These are phyloP conservation scores for Pungitius pungitius DNA, from an alignment of 2,113 vertebrate genomes.

Conservation along the genomic window DNA sequence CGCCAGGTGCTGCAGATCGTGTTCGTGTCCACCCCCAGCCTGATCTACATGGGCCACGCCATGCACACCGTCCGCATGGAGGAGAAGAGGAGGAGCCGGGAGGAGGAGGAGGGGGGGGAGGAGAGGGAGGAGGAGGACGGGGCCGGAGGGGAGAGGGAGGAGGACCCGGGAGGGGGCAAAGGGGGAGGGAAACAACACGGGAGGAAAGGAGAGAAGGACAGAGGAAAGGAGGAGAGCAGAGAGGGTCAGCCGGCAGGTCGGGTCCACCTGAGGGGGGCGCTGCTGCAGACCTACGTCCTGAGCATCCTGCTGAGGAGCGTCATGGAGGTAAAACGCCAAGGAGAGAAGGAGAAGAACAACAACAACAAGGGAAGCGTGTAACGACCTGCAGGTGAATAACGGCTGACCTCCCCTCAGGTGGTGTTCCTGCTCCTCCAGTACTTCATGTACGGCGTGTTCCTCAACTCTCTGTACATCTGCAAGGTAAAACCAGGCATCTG, in stretches of 20 bases:
- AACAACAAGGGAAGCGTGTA: too few relatives aligned
- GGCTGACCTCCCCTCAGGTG: conserved; percentile 77
- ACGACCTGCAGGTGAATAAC: too few relatives aligned
- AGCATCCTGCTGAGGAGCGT: conserved; percentile 91
- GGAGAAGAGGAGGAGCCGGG: conserved; percentile 86
- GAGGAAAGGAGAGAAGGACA: conserved; percentile 72
- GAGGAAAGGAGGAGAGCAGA: conserved; percentile 62
- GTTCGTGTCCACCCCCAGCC: conserved; percentile 94
- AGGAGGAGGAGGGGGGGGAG: conserved; percentile 73
- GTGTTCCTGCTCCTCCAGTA: conserved; percentile 95
- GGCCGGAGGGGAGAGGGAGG: conserved; percentile 74
- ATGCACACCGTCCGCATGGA: conserved; percentile 91
- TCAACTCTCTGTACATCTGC: conserved; percentile 89
- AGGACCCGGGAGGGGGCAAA: too few relatives aligned
- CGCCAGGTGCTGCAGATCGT: conserved; percentile 93
- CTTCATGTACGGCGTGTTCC: conserved; percentile 90
- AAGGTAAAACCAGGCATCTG: conserved; percentile 51
- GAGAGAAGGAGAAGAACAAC: too few relatives aligned
- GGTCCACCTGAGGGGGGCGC: conserved; percentile 84
- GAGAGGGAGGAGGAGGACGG: conserved; percentile 69
- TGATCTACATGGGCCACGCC: conserved; percentile 95
- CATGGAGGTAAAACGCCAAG: conserved; percentile 81
- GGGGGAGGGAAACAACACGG: too few relatives aligned
- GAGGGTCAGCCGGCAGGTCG: conserved; percentile 35
- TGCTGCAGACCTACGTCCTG: conserved; percentile 91